Conservation (phyloP, 2,797 vertebrate genomes). For the Rhinichthys osculus region DNA sequence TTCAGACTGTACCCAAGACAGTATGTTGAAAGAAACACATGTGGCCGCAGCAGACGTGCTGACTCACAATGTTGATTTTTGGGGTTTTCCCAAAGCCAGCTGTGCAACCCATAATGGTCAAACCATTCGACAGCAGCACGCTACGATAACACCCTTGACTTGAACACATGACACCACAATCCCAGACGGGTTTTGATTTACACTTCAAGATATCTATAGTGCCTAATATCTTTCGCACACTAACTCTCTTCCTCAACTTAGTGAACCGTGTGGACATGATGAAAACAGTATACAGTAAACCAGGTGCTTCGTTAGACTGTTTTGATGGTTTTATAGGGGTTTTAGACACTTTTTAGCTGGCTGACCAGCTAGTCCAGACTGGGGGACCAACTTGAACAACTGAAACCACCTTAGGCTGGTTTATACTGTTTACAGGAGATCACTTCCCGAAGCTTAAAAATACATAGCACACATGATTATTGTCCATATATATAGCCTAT, state of each 20-base stretch:
- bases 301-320: background rate
- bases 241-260: background rate
- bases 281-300: background rate
- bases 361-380: background rate
- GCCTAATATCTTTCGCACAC: background rate
- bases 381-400: background rate
- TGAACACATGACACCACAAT: constrained; percentile 32
- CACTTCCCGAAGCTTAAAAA: background rate
- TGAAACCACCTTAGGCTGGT: too few relatives aligned
- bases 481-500: background rate
- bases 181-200: constrained; percentile 20
- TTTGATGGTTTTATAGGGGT: background rate
- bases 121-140: constrained; percentile 25
- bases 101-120: constrained; percentile 35
- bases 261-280: background rate
- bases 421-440: background rate
- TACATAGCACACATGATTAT: background rate
- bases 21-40: constrained; percentile 35
- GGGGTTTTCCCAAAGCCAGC: constrained; percentile 29
- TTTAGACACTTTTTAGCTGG: background rate
- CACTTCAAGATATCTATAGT: constrained; percentile 1
- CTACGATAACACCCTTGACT: constrained; percentile 24
- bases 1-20: constrained; percentile 11
- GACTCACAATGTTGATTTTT: constrained; percentile 38
- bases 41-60: constrained; percentile 36